Conservation (phyloP, 2,888 invertebrate species). For the Brachynemurus nebulosus region DNA sequence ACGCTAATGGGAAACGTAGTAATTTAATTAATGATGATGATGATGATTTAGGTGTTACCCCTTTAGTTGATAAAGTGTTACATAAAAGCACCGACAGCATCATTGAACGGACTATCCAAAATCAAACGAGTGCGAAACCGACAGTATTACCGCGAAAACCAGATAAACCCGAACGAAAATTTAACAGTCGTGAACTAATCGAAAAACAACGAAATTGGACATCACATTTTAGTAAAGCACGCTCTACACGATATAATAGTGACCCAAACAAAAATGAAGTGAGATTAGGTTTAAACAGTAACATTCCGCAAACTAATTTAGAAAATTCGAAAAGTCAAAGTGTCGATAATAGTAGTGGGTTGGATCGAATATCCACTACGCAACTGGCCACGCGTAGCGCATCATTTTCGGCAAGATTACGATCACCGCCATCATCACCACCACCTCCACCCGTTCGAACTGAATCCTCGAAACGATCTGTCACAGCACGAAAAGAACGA, state of each 20-base stretch:
- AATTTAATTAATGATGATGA: slow-evolving; percentile 10
- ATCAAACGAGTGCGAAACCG: slow-evolving; percentile 14
- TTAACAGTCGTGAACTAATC: slow-evolving; percentile 72
- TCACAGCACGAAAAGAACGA: slow-evolving; percentile 27
- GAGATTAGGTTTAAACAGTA: slow-evolving; percentile 33
- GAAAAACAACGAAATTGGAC: slow-evolving; percentile 90
- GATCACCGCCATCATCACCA: slow-evolving; percentile 33
- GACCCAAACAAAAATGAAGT: slow-evolving; percentile 48
- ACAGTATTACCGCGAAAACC: slow-evolving; percentile 45
- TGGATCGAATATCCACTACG: not conserved
- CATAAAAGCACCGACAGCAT: slow-evolving; percentile 10
- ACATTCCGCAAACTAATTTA: slow-evolving; percentile 6
- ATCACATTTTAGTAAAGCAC: slow-evolving; percentile 72
- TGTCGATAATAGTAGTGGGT: not conserved
- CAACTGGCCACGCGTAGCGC: slow-evolving; percentile 37
- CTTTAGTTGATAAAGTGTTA: slow-evolving; percentile 9
- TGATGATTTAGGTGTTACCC: slow-evolving; percentile 15
- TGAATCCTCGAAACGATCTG: slow-evolving; percentile 28
- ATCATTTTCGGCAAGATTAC: slow-evolving; percentile 38
- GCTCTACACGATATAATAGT: slow-evolving; percentile 46
- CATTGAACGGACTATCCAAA: slow-evolving; percentile 15
- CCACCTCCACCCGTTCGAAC: slow-evolving; percentile 33
- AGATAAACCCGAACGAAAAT: slow-evolving; percentile 70
- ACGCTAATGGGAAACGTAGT: slow-evolving; percentile 10
- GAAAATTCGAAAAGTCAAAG: not conserved